A percentile compares a stretch with the other conserved stretches of the same genome.
These are phyloP conservation scores for Turnix velox DNA, from an alignment of 2,113 vertebrate species.

Conservation along the genomic window DNA sequence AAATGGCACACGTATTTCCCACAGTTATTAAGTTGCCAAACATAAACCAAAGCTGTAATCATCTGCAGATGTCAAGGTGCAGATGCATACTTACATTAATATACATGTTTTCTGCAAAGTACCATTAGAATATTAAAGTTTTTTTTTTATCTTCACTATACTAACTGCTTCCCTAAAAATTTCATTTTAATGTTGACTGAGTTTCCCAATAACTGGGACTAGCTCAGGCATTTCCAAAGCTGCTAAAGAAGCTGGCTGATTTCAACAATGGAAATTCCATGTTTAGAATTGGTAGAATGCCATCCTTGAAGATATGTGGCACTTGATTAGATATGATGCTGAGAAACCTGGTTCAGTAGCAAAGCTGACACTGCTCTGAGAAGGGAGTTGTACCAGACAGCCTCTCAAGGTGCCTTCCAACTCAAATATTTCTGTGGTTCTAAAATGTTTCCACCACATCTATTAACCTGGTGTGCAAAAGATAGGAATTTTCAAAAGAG, in stretches of 20 bases:
- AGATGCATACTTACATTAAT: not conserved
- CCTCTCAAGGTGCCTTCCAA: not conserved
- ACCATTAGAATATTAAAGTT: not conserved
- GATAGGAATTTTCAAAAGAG: not conserved
- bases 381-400: not conserved
- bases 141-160: not conserved
- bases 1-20: not conserved
- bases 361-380: not conserved
- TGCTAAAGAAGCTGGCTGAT: not conserved
- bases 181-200: fast-evolving
- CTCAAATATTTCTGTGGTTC: not conserved
- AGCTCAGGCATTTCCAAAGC: not conserved
- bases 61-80: not conserved
- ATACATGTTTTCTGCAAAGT: not conserved
- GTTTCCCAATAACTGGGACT: not conserved
- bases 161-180: not conserved
- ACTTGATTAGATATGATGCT: not conserved
- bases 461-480: not conserved
- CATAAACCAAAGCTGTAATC: not conserved
- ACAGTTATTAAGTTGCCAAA: not conserved
- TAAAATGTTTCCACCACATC: not conserved
- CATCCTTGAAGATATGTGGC: not conserved
- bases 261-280: not conserved
- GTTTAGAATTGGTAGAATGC: no score
- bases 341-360: not conserved